Evolutionary conservation across 23 tunicate genomes (phyloP), one percentile per base, ranked within the genome.

Genomic region (Phallusia fumigata): DNA sequence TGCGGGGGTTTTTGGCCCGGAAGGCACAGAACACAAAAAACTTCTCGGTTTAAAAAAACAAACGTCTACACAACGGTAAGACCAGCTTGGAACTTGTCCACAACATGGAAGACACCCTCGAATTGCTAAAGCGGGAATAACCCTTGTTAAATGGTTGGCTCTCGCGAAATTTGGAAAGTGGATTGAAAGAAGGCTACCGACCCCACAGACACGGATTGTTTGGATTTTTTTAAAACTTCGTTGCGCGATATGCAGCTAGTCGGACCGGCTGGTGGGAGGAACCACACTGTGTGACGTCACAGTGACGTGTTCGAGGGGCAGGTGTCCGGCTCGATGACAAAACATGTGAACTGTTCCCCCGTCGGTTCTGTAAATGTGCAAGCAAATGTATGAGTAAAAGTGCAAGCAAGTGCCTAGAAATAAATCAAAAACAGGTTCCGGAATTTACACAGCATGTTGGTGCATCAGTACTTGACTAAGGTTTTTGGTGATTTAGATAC

Each of bases 281-380:
- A 58, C 28, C 13, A 58, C 69, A 16, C 28, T 24, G 28, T 16
- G 13, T 58, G 69, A 58, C 28, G 69, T 58, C 69, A 58, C 28
- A 58, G 69, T 58, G 69, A 58, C 28, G 69, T 58, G 69, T 58
- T 58, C 69, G 69, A 58, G 28, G 69, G 69, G 69, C 69, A 58
- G 28, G 69, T 58, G 11, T 58, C 69, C 69, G 69, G 69, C 69
- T 58, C 69, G 69, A 58, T 58, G 15, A 58, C 69, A 58, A 58
- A 58, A 24, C 69, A 58, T 24, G 69, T 58, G 28, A 58, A 58
- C 69, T 58, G 69, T 58, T 58, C 69, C 69, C 69, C 69, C 69
- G 69, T 13, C 69, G 69, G 69, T 16, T 58, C 69, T 58, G 69
- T 58, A 58, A 58, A 58, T 6, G 28, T 58, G 28, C 69, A 58